These are phyloP conservation scores for Morone saxatilis DNA, from an alignment of 2,113 vertebrate genomes.

Conservation along the genomic window DNA sequence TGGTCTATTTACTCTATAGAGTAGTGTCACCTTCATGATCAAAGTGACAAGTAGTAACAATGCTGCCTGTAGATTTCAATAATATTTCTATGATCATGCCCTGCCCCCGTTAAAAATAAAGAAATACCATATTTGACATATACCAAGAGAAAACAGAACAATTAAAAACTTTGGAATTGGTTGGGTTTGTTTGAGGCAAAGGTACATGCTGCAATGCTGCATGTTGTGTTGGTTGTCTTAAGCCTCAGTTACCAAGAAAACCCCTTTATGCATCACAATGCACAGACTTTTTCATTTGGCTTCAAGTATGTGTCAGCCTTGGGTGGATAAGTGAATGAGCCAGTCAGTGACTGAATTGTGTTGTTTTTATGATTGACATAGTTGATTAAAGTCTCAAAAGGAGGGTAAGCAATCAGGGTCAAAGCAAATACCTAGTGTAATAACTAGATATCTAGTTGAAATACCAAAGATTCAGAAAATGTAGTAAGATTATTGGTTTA, in stretches of 20 bases:
- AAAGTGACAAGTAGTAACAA: too few species aligned
- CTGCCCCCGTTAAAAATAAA: too few species aligned
- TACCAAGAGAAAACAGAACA: neutral
- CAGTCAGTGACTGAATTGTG: neutral
- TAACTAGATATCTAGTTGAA: neutral
- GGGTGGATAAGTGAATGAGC: neutral
- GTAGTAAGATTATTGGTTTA: neutral
- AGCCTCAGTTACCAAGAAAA: conserved; percentile 7
- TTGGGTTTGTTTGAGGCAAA: too few species aligned
- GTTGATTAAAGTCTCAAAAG: neutral
- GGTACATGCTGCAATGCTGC: too few species aligned
- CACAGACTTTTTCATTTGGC: neutral
- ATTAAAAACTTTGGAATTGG: neutral
- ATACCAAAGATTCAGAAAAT: neutral
- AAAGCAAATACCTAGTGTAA: neutral
- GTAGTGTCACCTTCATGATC: too few species aligned
- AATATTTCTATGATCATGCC: too few species aligned
- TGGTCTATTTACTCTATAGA: too few species aligned
- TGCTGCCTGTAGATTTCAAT: too few species aligned
- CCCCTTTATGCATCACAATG: neutral
- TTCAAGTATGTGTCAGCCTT: conserved; percentile 25
- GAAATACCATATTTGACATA: neutral
- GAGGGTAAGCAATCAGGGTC: neutral
- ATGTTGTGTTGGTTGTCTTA: neutral
- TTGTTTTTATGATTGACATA: neutral